Evolutionary conservation across 2,888 invertebrate species (phyloP).

Genomic region (Amphiduros pacificus): DNA sequence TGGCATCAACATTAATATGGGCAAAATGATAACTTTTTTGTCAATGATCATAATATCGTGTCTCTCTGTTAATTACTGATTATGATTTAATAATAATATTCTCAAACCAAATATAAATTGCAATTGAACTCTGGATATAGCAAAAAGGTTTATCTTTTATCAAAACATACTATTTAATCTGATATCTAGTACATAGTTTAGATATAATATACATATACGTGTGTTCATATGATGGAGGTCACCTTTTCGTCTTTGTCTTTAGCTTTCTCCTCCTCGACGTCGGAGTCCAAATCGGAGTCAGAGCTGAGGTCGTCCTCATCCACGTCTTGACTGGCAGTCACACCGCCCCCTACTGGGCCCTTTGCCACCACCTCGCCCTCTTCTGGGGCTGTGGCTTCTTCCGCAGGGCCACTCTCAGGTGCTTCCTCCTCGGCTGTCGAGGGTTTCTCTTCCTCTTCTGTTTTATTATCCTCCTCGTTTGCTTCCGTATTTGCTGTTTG

Average conservation of each 20-base stretch:
- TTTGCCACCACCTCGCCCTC: constrained; percentile 13
- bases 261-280: constrained; percentile 59
- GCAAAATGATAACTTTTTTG: too few relatives aligned
- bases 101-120: too few relatives aligned
- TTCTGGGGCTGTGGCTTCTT: not conserved
- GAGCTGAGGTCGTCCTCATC: constrained; percentile 31
- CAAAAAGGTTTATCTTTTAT: too few relatives aligned
- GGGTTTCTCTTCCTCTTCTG: not conserved
- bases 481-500: not conserved
- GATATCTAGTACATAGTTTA: too few relatives aligned
- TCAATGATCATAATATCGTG: too few relatives aligned
- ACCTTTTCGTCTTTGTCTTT: constrained; percentile 28
- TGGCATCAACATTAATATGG: too few relatives aligned
- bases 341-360: constrained; percentile 7
- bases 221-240: too few relatives aligned
- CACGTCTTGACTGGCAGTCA: not conserved
- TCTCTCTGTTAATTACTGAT: too few relatives aligned
- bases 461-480: not conserved
- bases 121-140: too few relatives aligned
- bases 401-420: not conserved
- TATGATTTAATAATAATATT: too few relatives aligned
- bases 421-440: not conserved
- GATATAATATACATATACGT: too few relatives aligned
- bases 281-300: constrained; percentile 59
- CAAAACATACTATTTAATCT: too few relatives aligned